Evolutionary conservation across 2,113 vertebrate species (phyloP), one percentile per base, ranked within the genome.

Genomic region (Cyprinodon variegatus): DNA sequence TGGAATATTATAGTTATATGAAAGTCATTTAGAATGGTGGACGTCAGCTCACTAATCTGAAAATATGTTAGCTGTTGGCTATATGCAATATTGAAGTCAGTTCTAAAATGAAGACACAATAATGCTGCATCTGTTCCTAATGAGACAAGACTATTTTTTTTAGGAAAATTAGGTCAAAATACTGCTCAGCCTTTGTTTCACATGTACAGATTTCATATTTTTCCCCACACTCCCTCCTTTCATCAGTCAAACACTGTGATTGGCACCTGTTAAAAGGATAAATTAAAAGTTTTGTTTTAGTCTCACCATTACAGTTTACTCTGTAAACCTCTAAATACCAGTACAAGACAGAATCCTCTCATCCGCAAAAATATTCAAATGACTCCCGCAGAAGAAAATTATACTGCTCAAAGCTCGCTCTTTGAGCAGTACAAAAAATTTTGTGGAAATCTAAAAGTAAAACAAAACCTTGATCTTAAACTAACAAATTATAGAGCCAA

Each of bases 251-350:
- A 66, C 66, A 59, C 36, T 59, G 41, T 15, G 66, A 74, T n/a
- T 84, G 68, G 68, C 79, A 78, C 29, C 65, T 62, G 43, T 73
- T 46, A 46, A 76, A 77, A 76, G 15, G 43, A 84, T 70, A 72
- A 70, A 72, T 70, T 70, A 79, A 15, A 83, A 69, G 37, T 29
- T 29, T 29, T 29, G 29, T 29, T 29, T 29, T 29, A 29, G 1
- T 29, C 29, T 29, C 29, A 1, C 29, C 29, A 29, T 29, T 29
- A 29, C 29, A 29, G 29, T 29, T 29, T 29, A 29, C 29, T 29
- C 29, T 29, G 29, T 29, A 29, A 1, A 29, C 29, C 29, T 29
- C 29, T 29, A 29, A 29, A 29, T 29, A 29, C 29, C 29, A 29
- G 29, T 29, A 29, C 29, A 29, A 29, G 29, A 29, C 29, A 29